A percentile compares a stretch with the other conserved stretches of the same genome.
These are phyloP conservation scores for Caracal caracal DNA, from an alignment of 2,113 vertebrate genomes.

Conservation along the genomic window DNA sequence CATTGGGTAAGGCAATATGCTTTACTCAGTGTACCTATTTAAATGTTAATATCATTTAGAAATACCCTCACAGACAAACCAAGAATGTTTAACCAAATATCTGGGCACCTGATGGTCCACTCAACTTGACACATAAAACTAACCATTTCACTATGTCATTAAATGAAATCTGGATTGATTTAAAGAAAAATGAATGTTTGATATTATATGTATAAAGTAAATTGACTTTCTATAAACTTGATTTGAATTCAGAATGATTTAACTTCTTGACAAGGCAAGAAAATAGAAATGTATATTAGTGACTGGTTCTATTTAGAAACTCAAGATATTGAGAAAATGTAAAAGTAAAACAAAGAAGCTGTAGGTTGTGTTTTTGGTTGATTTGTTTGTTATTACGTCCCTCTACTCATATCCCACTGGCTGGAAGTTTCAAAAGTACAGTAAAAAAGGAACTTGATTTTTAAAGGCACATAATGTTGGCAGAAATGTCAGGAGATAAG, in stretches of 20 bases:
- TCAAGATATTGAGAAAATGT: neutral
- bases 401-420: neutral
- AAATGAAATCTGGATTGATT: conserved; percentile 12
- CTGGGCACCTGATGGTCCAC: neutral
- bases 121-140: neutral
- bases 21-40: neutral
- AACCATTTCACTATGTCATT: neutral
- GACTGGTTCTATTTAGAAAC: neutral
- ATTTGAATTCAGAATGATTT: conserved; percentile 48
- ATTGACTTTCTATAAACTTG: conserved; percentile 28
- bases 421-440: conserved; percentile 30
- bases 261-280: conserved; percentile 36
- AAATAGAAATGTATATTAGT: neutral
- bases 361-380: neutral
- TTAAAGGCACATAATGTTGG: neutral
- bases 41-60: neutral
- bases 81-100: neutral
- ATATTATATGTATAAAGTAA: neutral
- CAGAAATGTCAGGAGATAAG: neutral
- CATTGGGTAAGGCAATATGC: neutral
- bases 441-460: conserved; percentile 50
- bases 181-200: conserved; percentile 14
- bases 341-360: neutral
- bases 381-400: neutral
- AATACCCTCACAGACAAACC: neutral